Conservation (phyloP, 2,113 vertebrate genomes). For the Lucifuga dentata region DNA sequence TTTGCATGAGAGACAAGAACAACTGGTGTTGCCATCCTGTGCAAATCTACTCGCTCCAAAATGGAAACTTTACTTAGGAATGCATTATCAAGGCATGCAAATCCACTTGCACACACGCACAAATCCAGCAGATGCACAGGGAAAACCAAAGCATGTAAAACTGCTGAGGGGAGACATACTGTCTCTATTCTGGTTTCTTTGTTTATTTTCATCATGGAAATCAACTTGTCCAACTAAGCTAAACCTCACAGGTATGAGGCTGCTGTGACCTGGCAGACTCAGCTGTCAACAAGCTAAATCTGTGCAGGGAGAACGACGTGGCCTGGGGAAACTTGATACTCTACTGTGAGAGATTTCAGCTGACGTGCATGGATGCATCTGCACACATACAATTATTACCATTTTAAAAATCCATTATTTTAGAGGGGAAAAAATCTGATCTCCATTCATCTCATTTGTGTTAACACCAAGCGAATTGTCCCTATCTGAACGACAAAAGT, state of each 20-base stretch:
- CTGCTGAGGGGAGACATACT: slow-evolving; percentile 53
- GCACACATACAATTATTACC: background rate
- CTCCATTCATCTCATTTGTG: too few species aligned
- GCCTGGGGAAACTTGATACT: slow-evolving; percentile 1
- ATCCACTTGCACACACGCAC: slow-evolving; percentile 65
- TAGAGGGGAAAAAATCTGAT: too few species aligned
- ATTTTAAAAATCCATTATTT: too few species aligned
- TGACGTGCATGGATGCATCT: background rate
- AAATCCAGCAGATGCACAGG: slow-evolving; percentile 58
- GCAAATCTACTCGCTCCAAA: slow-evolving; percentile 55
- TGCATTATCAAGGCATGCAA: slow-evolving; percentile 74
- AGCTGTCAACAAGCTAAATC: slow-evolving; percentile 46
- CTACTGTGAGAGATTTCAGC: background rate
- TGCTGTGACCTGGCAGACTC: slow-evolving; percentile 25
- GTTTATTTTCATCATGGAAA: slow-evolving; percentile 72
- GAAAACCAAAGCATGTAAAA: slow-evolving; percentile 60
- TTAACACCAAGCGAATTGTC: too few species aligned
- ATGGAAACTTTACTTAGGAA: slow-evolving; percentile 61
- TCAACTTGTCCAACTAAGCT: slow-evolving; percentile 62
- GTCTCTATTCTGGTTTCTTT: slow-evolving; percentile 54
- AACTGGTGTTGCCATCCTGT: slow-evolving; percentile 58
- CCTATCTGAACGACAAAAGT: too few species aligned
- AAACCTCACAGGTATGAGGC: slow-evolving; percentile 38
- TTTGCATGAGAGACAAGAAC: slow-evolving; percentile 55
- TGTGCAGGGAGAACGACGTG: slow-evolving; percentile 17